phyloP scores from a whole-genome alignment of 2,888 invertebrate species.

The Dryobota labecula region DNA sequence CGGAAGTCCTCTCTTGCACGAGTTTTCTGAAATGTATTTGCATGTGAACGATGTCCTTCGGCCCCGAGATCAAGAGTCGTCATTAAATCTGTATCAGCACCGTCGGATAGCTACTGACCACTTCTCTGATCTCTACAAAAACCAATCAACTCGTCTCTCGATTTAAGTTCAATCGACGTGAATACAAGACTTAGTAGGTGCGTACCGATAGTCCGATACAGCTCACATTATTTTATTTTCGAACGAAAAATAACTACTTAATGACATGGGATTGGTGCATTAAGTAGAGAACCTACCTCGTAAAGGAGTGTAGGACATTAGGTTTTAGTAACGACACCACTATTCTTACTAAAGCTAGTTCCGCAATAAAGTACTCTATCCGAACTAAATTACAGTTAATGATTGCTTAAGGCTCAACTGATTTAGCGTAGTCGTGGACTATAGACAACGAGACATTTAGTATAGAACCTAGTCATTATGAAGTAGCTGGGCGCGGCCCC shows the following conservation, averaged over 20 bases:
- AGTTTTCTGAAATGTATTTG: not conserved
- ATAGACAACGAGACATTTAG: constrained; percentile 31
- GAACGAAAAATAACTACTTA: too few relatives aligned
- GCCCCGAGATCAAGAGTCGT: constrained; percentile 1
- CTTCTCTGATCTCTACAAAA: not conserved
- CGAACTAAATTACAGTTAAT: constrained; percentile 23
- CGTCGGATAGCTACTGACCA: constrained; percentile 1
- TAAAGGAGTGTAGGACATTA: not conserved
- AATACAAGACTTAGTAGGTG: not conserved
- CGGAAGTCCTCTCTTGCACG: not conserved
- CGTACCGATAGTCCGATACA: too few relatives aligned
- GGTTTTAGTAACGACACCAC: not conserved
- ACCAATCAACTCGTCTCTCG: not conserved
- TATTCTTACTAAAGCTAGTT: constrained; percentile 12
- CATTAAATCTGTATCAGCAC: not conserved
- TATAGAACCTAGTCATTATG: constrained; percentile 17
- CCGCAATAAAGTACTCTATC: constrained; percentile 19
- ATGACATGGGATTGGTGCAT: not conserved
- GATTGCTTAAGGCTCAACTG: constrained; percentile 23
- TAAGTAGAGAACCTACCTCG: not conserved
- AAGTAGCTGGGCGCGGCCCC: constrained; percentile 17
- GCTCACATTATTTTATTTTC: not conserved
- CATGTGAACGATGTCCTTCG: not conserved
- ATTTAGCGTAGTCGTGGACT: constrained; percentile 11
- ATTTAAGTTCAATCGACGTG: constrained; percentile 2